These are phyloP conservation scores for Hyles lineata DNA, from an alignment of 2,888 invertebrate genomes.

Conservation along the genomic window DNA sequence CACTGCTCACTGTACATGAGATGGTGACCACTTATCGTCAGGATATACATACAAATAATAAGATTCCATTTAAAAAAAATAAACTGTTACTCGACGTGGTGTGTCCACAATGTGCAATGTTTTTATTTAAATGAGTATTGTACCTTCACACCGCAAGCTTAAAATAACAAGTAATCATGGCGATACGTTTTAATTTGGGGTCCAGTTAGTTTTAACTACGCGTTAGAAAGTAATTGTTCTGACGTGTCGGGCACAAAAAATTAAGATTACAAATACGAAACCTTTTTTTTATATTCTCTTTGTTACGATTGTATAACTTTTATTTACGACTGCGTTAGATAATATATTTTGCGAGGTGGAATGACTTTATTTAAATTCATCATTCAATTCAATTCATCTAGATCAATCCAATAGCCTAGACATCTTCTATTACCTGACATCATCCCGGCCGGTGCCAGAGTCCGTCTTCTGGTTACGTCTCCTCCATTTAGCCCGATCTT, in stretches of 20 bases:
- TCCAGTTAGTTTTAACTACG: slow-evolving; percentile 26
- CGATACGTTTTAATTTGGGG: slow-evolving; percentile 27
- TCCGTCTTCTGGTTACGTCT: no score
- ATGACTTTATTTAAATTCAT: no score
- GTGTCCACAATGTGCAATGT: not conserved
- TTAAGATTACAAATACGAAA: not conserved
- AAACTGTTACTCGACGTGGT: not conserved
- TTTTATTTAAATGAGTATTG: slow-evolving; percentile 26
- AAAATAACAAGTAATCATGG: slow-evolving; percentile 26
- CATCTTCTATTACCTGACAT: no score
- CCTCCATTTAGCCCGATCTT: no score
- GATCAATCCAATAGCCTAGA: no score
- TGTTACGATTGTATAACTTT: not conserved
- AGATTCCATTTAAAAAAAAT: not conserved
- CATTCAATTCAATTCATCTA: no score
- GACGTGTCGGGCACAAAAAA: not conserved
- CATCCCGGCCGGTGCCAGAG: no score
- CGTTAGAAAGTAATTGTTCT: slow-evolving; percentile 27
- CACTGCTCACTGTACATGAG: no score
- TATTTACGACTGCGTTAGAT: not conserved
- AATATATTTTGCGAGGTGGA: no score
- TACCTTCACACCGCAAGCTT: slow-evolving; percentile 21
- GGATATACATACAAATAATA: no score
- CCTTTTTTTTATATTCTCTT: not conserved
- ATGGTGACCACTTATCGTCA: no score